phyloP scores from a whole-genome alignment of 2,888 invertebrate species.

The Oeneis ivallda region DNA sequence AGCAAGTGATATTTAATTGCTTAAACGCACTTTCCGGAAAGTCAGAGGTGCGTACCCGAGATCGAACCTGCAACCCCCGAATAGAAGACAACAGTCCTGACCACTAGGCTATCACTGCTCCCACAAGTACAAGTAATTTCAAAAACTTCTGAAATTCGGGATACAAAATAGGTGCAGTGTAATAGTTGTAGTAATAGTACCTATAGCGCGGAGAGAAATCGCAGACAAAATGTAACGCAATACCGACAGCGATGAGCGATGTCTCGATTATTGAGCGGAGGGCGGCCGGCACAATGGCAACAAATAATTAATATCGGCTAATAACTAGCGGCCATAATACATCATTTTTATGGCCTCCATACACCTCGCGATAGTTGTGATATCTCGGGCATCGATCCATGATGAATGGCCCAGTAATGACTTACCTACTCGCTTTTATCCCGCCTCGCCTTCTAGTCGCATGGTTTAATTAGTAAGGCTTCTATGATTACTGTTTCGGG shows the following conservation, averaged over 20 bases:
- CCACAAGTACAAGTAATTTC: too few relatives aligned
- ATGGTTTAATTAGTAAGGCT: background rate
- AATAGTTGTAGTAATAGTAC: too few relatives aligned
- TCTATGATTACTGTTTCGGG: background rate
- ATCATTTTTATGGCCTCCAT: slow-evolving; percentile 39
- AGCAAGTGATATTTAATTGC: too few relatives aligned
- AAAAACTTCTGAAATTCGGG: background rate
- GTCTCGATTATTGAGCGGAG: background rate
- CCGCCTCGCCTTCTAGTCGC: background rate
- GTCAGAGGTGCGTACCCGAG: too few relatives aligned
- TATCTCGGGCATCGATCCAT: slow-evolving; percentile 9
- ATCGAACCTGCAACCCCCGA: too few relatives aligned
- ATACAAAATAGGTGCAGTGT: too few relatives aligned
- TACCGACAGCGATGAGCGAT: background rate
- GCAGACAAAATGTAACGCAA: background rate
- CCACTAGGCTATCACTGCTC: too few relatives aligned
- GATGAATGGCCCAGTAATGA: slow-evolving; percentile 6
- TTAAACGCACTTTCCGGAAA: too few relatives aligned
- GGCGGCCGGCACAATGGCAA: slow-evolving; percentile 21
- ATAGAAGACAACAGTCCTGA: too few relatives aligned
- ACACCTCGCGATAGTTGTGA: slow-evolving; percentile 10
- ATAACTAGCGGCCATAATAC: slow-evolving; percentile 31
- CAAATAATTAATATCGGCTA: slow-evolving; percentile 35
- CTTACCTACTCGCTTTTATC: background rate
- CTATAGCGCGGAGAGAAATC: background rate